A percentile compares a stretch with the other conserved stretches of the same genome.
Conservation (phyloP, 2,113 vertebrate genomes). For the Bos javanicus region DNA sequence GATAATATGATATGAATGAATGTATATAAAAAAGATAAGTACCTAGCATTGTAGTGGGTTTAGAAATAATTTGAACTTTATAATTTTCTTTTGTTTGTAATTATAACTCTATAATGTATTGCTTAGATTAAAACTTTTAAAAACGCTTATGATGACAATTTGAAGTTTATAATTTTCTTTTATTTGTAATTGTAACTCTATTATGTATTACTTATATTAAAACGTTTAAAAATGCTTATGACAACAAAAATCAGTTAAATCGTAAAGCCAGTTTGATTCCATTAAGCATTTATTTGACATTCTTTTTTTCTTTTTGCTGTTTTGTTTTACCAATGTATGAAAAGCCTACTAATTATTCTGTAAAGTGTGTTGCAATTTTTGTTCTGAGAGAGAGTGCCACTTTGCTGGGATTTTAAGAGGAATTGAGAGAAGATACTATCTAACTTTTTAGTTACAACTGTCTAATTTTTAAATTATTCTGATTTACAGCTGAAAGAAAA, state of each 20-base stretch:
- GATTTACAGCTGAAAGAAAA: background rate
- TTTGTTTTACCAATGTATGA: background rate
- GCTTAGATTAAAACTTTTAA: background rate
- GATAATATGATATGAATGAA: background rate
- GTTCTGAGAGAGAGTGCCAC: background rate
- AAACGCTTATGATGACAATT: background rate
- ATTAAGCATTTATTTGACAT: background rate
- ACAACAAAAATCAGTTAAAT: background rate
- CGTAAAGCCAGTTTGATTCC: background rate
- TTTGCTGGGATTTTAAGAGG: background rate
- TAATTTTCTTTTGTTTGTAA: background rate
- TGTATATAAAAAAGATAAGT: background rate
- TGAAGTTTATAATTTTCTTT: background rate
- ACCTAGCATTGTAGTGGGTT: background rate
- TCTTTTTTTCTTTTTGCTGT: background rate
- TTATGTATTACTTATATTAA: background rate
- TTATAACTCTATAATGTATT: background rate
- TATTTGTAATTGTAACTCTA: background rate
- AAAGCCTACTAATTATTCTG: background rate
- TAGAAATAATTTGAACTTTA: background rate
- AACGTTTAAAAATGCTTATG: background rate
- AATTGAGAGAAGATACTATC: background rate
- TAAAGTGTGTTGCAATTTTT: background rate
- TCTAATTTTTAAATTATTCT: background rate
- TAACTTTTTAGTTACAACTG: background rate